These are phyloP conservation scores for Ectropis crepuscularia DNA, from an alignment of 2,888 invertebrate species.

Conservation along the genomic window DNA sequence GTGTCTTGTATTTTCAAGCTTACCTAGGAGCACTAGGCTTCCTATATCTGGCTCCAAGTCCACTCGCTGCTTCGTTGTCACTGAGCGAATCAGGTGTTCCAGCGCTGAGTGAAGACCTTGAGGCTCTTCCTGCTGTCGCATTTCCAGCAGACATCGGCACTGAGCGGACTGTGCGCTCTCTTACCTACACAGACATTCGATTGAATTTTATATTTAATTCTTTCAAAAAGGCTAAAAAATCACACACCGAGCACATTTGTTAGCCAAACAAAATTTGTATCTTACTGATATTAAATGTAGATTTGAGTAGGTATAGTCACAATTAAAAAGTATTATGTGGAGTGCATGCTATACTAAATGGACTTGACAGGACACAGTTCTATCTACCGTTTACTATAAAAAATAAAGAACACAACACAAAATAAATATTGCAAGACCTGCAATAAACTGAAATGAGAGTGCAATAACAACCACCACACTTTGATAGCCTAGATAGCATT, in stretches of 20 bases:
- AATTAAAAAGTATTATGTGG: conserved; percentile 1
- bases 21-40: conserved; percentile 87
- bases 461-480: conserved; percentile 62
- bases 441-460: conserved; percentile 55
- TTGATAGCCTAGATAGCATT: conserved; percentile 80
- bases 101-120: conserved; percentile 92
- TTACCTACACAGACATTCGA: conserved; percentile 86
- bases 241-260: conserved; percentile 10
- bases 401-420: conserved; percentile 59
- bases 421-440: conserved; percentile 60
- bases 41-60: conserved; percentile 87
- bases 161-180: conserved; percentile 96
- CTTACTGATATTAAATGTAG: conserved; percentile 8
- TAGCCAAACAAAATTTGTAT: conserved; percentile 11
- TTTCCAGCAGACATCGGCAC: conserved; percentile 92
- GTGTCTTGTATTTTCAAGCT: conserved; percentile 17
- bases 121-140: conserved; percentile 84
- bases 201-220: not conserved
- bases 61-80: conserved; percentile 92
- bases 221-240: not conserved
- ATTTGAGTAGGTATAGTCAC: conserved; percentile 31
- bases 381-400: conserved; percentile 55
- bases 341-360: conserved; percentile 68
- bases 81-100: conserved; percentile 95
- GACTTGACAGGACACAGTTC: conserved; percentile 54